Base-by-base conservation (phyloP, 2,797 vertebrate species). In the Phrynocephalus vlangalii region DNA sequence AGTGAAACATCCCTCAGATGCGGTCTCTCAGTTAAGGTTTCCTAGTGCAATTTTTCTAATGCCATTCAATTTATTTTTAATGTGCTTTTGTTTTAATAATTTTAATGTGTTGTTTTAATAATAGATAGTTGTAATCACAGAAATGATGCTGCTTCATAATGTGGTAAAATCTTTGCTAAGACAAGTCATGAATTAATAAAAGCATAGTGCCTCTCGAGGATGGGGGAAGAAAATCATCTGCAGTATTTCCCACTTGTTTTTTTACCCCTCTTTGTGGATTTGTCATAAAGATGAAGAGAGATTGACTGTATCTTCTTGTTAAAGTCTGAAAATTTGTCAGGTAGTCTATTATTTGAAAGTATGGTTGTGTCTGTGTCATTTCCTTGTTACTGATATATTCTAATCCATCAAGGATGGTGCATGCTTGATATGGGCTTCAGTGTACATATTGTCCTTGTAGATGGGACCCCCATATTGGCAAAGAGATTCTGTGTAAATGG, bases 41-140 rank as follows among this genome's bases (percentile, higher is more conserved):
- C 33, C 71, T 5, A 20, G 79, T 66, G 4, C 28, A 87, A 68
- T 77, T 91, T 91, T 8, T 89, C 92, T 52, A 48, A 30, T 87
- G 28, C 16, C 8, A 63, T 83, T 86, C 33, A 90, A 33, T 88
- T 83, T 60, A 18, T 0, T 0, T 20, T 16, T 66, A 82, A 86
- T 89, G 44, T 28, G 88, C 5, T 11, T 13, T 81, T 83, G 38
- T 75, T 67, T 30, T 91, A 8, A 3, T 85, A 60, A 50, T 83
- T 20, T 63, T 18, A 63, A 63, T 16, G 60, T 63, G 60, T 63
- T 83, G 48, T 71, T 67, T 30, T 91, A 8, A 3, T 85, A 60
- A 56, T 83, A 26, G 48, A 77, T 71, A 70, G 79, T 56, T 0
- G 84, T 90, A 91, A 52, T 91, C n/a, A 38, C n/a, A 44, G 20